Base-by-base conservation (phyloP, 2,888 invertebrate genomes). In the Adineta ricciae region DNA sequence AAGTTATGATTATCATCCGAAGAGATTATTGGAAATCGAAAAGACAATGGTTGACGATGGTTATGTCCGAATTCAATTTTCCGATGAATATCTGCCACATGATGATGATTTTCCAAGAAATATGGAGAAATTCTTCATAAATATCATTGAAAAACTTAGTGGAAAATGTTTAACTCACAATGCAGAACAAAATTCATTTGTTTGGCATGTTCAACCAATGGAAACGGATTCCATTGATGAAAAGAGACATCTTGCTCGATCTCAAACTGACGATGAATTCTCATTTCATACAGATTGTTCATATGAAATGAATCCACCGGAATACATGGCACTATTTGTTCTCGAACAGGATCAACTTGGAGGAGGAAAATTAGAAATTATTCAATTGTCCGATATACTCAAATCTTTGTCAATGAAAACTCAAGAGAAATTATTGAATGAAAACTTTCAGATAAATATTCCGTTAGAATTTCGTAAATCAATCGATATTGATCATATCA, bases 201-300 rank as follows among this genome's bases (percentile, higher is more conserved):
- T 85, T 5, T 85, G 85, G 85, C 41, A 85, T 36, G 82, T 85
- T 46, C 64, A 52, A 83, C 85, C 85, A 19, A 36, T 72, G 8
- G 0, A 24, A 24, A 36, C 8, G 21, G 19, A 11, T 27, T 32
- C 64, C 1, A 8, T 27, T 64, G 16, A 14, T 16, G 1, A 41
- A n/a, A 36, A 24, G 19, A 7, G 19, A 19, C 16, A 16, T 32
- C 21, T 36, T 9, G 36, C 85, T 46, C 56, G 72, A 8, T 85
- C 85, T 32, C 85, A 85, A 38, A 85, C 85, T 8, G 54, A 54
- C 52, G 73, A 83, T 27, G 52, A 41, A 52, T 85, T 85, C 41
- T n/a, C 46, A 85, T 50, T 72, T 56, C 85, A 85, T 41, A 83
- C 85, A 2, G 85, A 85, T 41, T 83, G 83, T 32, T 83, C 83